Base-by-base conservation (phyloP, 1,140 invertebrate species). In the Meloidogyne exigua region DNA sequence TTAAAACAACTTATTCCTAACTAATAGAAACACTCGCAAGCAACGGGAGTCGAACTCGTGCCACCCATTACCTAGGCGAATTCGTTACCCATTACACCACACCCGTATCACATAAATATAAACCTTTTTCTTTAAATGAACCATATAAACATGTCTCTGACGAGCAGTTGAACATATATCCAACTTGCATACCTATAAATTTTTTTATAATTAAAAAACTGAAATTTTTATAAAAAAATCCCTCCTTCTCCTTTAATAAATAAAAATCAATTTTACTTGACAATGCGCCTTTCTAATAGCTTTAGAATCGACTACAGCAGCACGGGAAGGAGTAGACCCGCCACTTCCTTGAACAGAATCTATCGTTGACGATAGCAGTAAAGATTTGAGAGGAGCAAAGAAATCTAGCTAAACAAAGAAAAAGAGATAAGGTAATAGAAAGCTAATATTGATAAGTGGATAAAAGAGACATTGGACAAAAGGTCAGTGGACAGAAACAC, bases 131-230 rank as follows among this genome's bases (percentile, higher is more conserved):
- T 85, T 83, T 64, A 83, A 64, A 66, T 83, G 82, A 2, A 82
- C 77, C 82, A 85, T 83, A 57, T 83, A 83, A 49, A 83, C 82
- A 65, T 83, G 82, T 36, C 82, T 57, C 39, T 83, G 82, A 26
- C 82, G 78, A 15, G 82, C 83, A 0, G 82, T 85, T 12, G 75
- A 72, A 32, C 80, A 83, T 18, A 83, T 79, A 28, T 80, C 76
- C 36, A 83, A 67, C 67, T 80, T 32, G 70, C 82, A 83, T 49
- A 83, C 78, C 78, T 81, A 21, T 69, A 80, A 44, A 39, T 3
- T 9, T 39, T 13, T 75, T 11, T 23, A 11, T 74, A 32, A 77
- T 9, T 63, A 2, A 21, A 7, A 32, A 36, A 39, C 4, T 10
- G 10, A 10, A 9, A 5, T 77, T 4, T 25, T 9, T 39, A 71